A percentile compares a stretch with the other conserved stretches of the same genome.
These are phyloP conservation scores for Cygnus olor DNA, from an alignment of 2,797 vertebrate species.

Conservation along the genomic window DNA sequence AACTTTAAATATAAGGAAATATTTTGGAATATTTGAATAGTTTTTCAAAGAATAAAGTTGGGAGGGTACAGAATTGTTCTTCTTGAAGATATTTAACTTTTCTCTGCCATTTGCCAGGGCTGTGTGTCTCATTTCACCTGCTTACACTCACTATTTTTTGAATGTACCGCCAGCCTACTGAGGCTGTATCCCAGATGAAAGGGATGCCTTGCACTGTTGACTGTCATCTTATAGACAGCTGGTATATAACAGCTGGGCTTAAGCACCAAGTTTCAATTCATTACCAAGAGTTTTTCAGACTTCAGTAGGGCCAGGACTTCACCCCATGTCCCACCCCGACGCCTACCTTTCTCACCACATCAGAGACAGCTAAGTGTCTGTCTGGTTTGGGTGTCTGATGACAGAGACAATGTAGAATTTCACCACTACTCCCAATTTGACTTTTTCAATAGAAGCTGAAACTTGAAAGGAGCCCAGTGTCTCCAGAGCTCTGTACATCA, in stretches of 20 bases:
- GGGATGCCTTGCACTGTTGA: not conserved
- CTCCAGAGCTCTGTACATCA: not conserved
- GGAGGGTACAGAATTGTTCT: not conserved
- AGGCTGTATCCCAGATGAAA: not conserved
- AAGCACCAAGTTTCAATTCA: not conserved
- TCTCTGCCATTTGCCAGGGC: not conserved
- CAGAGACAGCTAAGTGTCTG: not conserved
- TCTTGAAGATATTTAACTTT: not conserved
- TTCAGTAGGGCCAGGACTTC: not conserved
- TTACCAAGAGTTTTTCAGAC: not conserved
- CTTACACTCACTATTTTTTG: not conserved
- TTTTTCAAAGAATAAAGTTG: not conserved
- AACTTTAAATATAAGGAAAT: not conserved
- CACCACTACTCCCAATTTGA: not conserved
- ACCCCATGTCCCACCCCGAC: rapidly evolving
- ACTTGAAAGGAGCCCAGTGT: constrained; percentile 13
- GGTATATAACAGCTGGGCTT: rapidly evolving
- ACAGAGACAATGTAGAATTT: not conserved
- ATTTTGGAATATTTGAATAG: not conserved
- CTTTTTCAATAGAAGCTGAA: constrained; percentile 8
- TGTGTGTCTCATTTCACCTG: not conserved
- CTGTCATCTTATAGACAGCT: not conserved
- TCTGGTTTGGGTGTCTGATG: not conserved
- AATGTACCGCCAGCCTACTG: rapidly evolving
- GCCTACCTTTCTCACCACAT: not conserved